Evolutionary conservation across 2,113 vertebrate genomes (phyloP), one percentile per base, ranked within the genome.

Genomic region (Syngnathus scovelli): DNA sequence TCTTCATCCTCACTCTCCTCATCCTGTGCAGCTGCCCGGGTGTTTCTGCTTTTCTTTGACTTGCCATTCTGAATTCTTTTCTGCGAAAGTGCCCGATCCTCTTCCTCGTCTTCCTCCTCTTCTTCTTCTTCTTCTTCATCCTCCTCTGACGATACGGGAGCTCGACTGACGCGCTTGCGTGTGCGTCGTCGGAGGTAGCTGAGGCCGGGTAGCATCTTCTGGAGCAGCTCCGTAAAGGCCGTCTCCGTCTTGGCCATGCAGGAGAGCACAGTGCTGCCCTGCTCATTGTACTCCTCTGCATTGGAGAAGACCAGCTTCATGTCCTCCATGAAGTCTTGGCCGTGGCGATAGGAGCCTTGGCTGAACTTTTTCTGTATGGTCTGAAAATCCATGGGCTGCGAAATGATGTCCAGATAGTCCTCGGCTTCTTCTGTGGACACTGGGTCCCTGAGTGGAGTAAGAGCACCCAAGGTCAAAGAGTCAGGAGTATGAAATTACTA

Each of bases 291-390:
- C 76, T 93, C 84, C 90, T 98, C 97, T 0, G 96, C 94, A 0
- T 99, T 99, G 85, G 92, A 87, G 81, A 99, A 99, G 74, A 98
- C 93, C 54, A 97, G 91, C 77, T 98, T 99, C 65, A 98, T 71
- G 86, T 99, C 96, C 0, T 93, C 89, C 15, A 98, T 83, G 82
- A 98, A 98, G 72, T 98, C 96, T 49, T 93, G 92, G 55, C 92
- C 89, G 0, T 94, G 93, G 48, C 93, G 94, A 80, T 98, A 99
- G 49, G 64, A 79, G 52, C 92, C 90, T 4, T 93, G 93, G 8
- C 90, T 91, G 61, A 94, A 95, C 79, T 98, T 99, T 77, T 82
- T 90, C 88, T 93, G 93, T 91, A 99, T 96, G 1, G 94, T 98
- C 91, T 94, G 93, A 81, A 98, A 96, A 88, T 99, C 96, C 96